Evolutionary conservation across 2,888 invertebrate species (phyloP).

Genomic region (Drosophila cracens): DNA sequence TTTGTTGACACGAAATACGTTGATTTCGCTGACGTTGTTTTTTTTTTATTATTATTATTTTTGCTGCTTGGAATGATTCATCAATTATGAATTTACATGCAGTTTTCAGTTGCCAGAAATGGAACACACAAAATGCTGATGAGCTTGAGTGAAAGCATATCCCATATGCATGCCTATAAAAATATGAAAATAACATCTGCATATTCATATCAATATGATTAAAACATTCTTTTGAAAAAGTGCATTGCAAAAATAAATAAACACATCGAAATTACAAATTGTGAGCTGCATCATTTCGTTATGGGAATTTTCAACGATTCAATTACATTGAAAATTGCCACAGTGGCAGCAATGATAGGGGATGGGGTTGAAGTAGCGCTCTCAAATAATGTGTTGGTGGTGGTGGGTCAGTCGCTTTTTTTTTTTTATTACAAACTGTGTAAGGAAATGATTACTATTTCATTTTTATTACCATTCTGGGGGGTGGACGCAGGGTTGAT

Average conservation of each 20-base stretch:
- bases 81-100: conserved; percentile 57
- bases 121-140: conserved; percentile 11
- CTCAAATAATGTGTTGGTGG: neutral
- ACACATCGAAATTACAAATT: neutral
- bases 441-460: neutral
- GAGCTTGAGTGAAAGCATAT: neutral
- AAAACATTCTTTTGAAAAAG: neutral
- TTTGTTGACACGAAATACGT: conserved; percentile 29
- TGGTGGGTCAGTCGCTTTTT: neutral
- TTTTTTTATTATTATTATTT: conserved; percentile 14
- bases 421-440: neutral
- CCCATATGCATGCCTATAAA: neutral
- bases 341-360: neutral
- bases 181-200: neutral
- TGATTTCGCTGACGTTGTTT: conserved; percentile 12
- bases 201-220: neutral
- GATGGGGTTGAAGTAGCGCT: neutral
- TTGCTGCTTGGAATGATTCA: conserved; percentile 53
- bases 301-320: neutral
- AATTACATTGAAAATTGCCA: neutral
- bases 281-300: neutral
- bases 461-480: neutral
- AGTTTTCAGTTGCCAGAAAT: conserved; percentile 28
- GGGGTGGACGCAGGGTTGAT: conserved; percentile 2
- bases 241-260: neutral